A percentile compares a stretch with the other conserved stretches of the same genome.
Conservation (phyloP, 1,140 invertebrate genomes). For the Drosophila chauvacae region DNA sequence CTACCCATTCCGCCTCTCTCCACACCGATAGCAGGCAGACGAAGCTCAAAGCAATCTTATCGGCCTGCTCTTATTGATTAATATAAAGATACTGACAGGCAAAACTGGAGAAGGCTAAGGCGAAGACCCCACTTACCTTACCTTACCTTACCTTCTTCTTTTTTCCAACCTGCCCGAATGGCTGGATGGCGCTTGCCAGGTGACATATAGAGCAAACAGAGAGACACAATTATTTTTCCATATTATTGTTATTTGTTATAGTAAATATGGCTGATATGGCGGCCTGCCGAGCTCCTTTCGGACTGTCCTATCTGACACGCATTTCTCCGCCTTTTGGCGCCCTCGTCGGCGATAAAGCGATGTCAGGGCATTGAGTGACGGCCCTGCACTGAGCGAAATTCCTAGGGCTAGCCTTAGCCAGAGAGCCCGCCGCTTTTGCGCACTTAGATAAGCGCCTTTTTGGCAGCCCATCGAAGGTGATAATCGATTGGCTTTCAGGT, state of each 20-base stretch:
- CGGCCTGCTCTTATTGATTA: constrained; percentile 76
- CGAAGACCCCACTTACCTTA: constrained; percentile 10
- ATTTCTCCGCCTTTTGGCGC: constrained; percentile 46
- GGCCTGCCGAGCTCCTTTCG: constrained; percentile 35
- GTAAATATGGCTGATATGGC: constrained; percentile 40
- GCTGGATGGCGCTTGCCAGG: constrained; percentile 55
- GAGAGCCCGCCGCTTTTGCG: constrained; percentile 48
- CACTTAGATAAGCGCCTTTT: constrained; percentile 71
- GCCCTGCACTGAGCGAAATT: constrained; percentile 61
- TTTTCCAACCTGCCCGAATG: constrained; percentile 2
- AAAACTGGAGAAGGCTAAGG: constrained; percentile 29
- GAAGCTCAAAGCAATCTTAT: constrained; percentile 62
- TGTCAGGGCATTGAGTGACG: constrained; percentile 53
- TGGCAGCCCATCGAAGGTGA: constrained; percentile 63
- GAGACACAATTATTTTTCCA: constrained; percentile 59
- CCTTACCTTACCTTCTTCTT: neutral
- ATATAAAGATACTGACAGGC: constrained; percentile 69
- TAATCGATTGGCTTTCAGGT: constrained; percentile 55
- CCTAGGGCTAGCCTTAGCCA: neutral
- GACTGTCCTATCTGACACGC: constrained; percentile 56
- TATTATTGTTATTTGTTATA: constrained; percentile 62
- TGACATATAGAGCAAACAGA: constrained; percentile 60
- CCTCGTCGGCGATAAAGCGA: constrained; percentile 51
- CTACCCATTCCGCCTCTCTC: no score
- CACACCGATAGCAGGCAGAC: constrained; percentile 31